phyloP scores from a whole-genome alignment of 1,140 invertebrate species.

The Camponotus floridanus region DNA sequence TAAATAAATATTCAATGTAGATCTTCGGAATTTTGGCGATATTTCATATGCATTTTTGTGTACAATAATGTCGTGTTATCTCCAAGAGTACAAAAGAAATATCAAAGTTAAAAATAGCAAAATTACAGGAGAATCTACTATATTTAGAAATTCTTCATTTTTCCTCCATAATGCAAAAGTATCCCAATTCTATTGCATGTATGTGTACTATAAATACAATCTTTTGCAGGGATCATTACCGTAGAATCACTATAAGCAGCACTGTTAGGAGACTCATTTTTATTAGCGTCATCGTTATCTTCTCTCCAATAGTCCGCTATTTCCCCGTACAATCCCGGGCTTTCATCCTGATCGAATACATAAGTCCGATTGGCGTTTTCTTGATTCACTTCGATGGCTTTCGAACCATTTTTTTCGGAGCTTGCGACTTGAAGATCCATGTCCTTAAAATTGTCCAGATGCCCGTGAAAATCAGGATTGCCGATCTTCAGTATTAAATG shows the following conservation, averaged over 20 bases:
- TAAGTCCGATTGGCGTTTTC: neutral
- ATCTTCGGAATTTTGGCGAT: neutral
- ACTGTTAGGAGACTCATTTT: constrained; percentile 38
- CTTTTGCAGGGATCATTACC: constrained; percentile 35
- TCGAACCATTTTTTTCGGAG: neutral
- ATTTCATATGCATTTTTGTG: neutral
- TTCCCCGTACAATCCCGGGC: constrained; percentile 80
- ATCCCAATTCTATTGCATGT: no score
- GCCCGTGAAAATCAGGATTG: constrained; percentile 75
- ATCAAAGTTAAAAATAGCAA: no score
- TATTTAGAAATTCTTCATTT: no score
- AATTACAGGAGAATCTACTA: no score
- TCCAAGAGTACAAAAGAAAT: no score
- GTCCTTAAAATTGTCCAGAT: constrained; percentile 66
- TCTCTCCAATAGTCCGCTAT: constrained; percentile 78
- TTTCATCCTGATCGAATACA: constrained; percentile 74
- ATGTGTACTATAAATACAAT: no score
- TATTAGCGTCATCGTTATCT: constrained; percentile 46
- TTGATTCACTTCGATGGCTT: neutral
- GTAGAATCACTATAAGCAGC: constrained; percentile 34
- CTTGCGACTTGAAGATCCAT: neutral
- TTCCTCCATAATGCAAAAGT: no score
- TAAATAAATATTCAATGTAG: no score
- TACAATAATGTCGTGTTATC: no score
- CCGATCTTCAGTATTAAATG: constrained; percentile 76